Percentiles rank a stretch among this genome's conserved stretches.
Evolutionary conservation across 1,140 invertebrate genomes (phyloP).

Genomic region (Artemia franciscana): DNA sequence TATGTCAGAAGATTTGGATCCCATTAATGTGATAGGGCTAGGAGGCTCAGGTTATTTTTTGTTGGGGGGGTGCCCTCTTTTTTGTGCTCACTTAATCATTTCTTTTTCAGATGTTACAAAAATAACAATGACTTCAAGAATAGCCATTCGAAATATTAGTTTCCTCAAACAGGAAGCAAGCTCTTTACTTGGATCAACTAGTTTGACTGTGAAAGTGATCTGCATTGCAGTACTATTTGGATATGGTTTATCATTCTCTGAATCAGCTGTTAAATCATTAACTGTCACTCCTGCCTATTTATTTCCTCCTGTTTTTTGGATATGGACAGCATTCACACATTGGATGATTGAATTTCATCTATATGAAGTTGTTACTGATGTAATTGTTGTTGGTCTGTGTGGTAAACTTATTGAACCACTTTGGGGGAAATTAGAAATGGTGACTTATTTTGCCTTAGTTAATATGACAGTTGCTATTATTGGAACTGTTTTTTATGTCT

Average conservation of each 20-base stretch:
- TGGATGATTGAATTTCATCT: conserved; percentile 82
- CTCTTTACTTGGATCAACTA: conserved; percentile 49
- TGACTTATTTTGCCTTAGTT: conserved; percentile 74
- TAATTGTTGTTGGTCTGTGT: conserved; percentile 70
- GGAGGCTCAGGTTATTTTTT: too few species aligned
- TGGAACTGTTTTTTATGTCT: conserved; percentile 56
- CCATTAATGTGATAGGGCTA: too few species aligned
- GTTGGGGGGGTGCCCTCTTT: too few species aligned
- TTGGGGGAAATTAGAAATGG: conserved; percentile 86
- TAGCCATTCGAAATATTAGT: conserved; percentile 1
- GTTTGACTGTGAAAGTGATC: conserved; percentile 68
- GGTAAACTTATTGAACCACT: conserved; percentile 87
- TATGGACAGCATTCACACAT: conserved; percentile 87
- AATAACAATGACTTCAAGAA: neutral
- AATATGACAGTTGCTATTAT: conserved; percentile 65
- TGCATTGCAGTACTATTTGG: conserved; percentile 55
- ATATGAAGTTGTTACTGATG: conserved; percentile 74
- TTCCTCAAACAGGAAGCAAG: conserved; percentile 7
- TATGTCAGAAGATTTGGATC: too few species aligned
- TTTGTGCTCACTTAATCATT: too few species aligned
- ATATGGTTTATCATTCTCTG: conserved; percentile 67
- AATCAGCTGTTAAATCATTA: conserved; percentile 43
- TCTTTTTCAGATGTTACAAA: neutral
- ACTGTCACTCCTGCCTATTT: conserved; percentile 79
- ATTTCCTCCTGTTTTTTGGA: conserved; percentile 67